Percentiles rank a stretch among this genome's conserved stretches.
These are phyloP conservation scores for Onychostoma macrolepis DNA, from an alignment of 2,113 vertebrate species.

Conservation along the genomic window DNA sequence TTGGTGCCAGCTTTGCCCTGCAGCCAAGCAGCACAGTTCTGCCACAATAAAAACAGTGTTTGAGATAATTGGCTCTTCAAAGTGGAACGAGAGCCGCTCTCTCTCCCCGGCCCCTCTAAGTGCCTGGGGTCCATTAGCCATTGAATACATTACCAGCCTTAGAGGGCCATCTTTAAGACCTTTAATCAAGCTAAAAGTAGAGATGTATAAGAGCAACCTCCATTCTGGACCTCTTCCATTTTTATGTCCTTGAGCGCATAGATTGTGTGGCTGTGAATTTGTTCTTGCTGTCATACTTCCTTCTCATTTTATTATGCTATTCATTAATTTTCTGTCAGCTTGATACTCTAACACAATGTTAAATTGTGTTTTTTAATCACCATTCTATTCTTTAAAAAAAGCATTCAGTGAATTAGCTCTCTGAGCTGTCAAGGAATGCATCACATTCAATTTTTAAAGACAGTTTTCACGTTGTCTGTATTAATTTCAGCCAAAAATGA, in stretches of 20 bases:
- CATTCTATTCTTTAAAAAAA: not conserved
- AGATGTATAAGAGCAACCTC: not conserved
- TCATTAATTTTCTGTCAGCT: not conserved
- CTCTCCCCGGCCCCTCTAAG: not conserved
- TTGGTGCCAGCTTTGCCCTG: not conserved
- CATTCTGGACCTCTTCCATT: not conserved
- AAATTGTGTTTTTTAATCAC: not conserved
- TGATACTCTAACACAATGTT: not conserved
- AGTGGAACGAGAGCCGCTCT: conserved; percentile 21
- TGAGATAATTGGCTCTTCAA: conserved; percentile 37
- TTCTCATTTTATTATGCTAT: not conserved
- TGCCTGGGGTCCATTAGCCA: conserved; percentile 31
- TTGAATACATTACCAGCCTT: conserved; percentile 27
- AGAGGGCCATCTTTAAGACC: conserved; percentile 29
- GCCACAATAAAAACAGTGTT: conserved; percentile 29
- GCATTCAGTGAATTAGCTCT: not conserved
- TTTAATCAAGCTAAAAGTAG: conserved; percentile 42
- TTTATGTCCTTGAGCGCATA: not conserved
- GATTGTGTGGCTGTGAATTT: not conserved
- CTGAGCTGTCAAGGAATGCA: not conserved
- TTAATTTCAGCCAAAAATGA: not conserved
- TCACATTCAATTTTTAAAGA: not conserved
- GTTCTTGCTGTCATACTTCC: not conserved
- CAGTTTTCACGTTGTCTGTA: not conserved
- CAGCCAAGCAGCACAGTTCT: not conserved